A percentile compares a stretch with the other conserved stretches of the same genome.
These are phyloP conservation scores for Monoplex corrugatus DNA, from an alignment of 2,888 invertebrate species.

Conservation along the genomic window DNA sequence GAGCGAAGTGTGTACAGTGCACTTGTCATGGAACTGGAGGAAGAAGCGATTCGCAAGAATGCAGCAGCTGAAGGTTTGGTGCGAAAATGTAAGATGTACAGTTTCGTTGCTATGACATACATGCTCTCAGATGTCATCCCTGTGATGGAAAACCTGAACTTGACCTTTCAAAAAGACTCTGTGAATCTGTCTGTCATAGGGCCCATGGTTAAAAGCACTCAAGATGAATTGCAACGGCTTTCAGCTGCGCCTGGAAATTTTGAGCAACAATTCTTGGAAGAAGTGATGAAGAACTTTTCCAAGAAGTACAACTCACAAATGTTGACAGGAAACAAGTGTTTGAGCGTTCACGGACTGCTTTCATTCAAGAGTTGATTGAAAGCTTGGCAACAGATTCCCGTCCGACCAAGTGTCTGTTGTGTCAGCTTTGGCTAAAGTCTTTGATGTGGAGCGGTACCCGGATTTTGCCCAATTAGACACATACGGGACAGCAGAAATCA, in stretches of 20 bases:
- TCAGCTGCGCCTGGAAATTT: not conserved
- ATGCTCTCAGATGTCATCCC: not conserved
- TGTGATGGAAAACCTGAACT: not conserved
- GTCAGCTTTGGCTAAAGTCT: slow-evolving; percentile 2
- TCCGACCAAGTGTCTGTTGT: not conserved
- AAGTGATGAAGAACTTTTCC: not conserved
- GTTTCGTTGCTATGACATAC: slow-evolving; percentile 1
- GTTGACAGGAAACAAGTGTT: not conserved
- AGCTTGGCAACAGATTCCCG: not conserved
- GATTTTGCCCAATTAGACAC: not conserved
- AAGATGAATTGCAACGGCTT: not conserved
- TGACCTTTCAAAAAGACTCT: not conserved
- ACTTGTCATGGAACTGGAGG: not conserved
- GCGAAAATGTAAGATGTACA: slow-evolving; percentile 1
- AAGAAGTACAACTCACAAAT: not conserved
- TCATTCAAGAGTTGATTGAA: not conserved
- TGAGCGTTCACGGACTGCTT: not conserved
- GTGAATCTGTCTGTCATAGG: not conserved
- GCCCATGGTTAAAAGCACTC: not conserved
- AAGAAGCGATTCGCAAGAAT: not conserved
- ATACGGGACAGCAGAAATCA: not conserved
- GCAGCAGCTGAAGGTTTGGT: not conserved
- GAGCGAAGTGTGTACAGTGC: not conserved
- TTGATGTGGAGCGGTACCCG: not conserved
- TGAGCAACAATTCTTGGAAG: not conserved